Evolutionary conservation across 2,113 vertebrate species (phyloP).

Genomic region (Polyodon spathula): DNA sequence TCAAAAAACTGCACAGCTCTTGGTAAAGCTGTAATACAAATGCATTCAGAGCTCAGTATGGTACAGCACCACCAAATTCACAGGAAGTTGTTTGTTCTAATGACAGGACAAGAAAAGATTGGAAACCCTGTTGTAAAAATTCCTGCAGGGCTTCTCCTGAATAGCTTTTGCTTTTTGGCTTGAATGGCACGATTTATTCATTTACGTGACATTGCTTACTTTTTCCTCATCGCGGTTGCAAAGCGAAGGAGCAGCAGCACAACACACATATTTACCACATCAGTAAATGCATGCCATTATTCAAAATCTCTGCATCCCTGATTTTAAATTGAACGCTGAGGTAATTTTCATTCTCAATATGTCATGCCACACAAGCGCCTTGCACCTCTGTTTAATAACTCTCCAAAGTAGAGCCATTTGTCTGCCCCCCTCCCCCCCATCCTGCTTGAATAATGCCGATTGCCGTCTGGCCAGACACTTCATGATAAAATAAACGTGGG

Average conservation of each 20-base stretch:
- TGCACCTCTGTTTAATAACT: slow-evolving; percentile 43
- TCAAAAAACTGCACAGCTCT: too few relatives aligned
- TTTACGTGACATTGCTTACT: background rate
- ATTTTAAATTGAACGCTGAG: slow-evolving; percentile 35
- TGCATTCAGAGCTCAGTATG: too few relatives aligned
- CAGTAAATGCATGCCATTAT: slow-evolving; percentile 27
- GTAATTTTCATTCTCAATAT: slow-evolving; percentile 38
- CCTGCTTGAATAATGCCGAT: slow-evolving; percentile 37
- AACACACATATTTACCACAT: slow-evolving; percentile 29
- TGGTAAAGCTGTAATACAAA: too few relatives aligned
- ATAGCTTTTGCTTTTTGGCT: background rate
- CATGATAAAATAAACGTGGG: slow-evolving; percentile 37
- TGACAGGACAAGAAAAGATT: too few relatives aligned
- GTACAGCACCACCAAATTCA: background rate
- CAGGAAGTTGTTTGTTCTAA: too few relatives aligned
- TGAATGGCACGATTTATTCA: background rate
- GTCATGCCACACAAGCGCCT: slow-evolving; percentile 30
- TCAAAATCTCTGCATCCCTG: slow-evolving; percentile 22
- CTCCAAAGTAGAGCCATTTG: slow-evolving; percentile 38
- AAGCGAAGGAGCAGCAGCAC: background rate
- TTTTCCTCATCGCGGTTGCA: background rate
- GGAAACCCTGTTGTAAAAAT: background rate
- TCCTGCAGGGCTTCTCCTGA: background rate
- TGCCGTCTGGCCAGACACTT: slow-evolving; percentile 26
- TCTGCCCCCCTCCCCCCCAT: slow-evolving; percentile 37